Conservation (phyloP, 2,113 vertebrate species). For the Callithrix jacchus region DNA sequence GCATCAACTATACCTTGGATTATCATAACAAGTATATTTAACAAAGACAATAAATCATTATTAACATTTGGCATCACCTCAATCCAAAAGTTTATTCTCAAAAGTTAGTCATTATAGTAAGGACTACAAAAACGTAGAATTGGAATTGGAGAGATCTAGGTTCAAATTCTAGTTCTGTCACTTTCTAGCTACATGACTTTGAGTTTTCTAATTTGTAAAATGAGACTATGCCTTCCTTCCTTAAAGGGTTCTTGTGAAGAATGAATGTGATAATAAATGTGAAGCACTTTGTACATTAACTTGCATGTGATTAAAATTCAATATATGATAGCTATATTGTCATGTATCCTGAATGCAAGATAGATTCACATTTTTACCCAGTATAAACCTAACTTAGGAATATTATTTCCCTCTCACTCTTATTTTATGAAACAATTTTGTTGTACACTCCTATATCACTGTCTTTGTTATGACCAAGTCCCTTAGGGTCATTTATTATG, state of each 20-base stretch:
- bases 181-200: background rate
- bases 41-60: background rate
- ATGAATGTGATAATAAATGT: background rate
- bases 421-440: slow-evolving; percentile 9
- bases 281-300: background rate
- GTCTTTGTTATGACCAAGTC: background rate
- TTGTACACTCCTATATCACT: background rate
- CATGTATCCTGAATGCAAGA: background rate
- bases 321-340: background rate
- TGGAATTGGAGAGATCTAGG: background rate
- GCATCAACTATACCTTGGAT: background rate
- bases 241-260: background rate
- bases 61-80: background rate
- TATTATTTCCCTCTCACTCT: background rate
- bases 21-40: slow-evolving; percentile 19
- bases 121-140: background rate
- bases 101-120: background rate
- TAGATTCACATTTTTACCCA: background rate
- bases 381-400: background rate
- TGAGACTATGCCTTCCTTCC: background rate
- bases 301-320: background rate
- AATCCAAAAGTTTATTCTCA: background rate
- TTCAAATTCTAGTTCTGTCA: slow-evolving; percentile 7
- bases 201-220: slow-evolving; percentile 32
- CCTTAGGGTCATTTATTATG: background rate